Evolutionary conservation across 1,140 invertebrate species (phyloP), one percentile per base, ranked within the genome.

Genomic region (Streblospio benedicti): DNA sequence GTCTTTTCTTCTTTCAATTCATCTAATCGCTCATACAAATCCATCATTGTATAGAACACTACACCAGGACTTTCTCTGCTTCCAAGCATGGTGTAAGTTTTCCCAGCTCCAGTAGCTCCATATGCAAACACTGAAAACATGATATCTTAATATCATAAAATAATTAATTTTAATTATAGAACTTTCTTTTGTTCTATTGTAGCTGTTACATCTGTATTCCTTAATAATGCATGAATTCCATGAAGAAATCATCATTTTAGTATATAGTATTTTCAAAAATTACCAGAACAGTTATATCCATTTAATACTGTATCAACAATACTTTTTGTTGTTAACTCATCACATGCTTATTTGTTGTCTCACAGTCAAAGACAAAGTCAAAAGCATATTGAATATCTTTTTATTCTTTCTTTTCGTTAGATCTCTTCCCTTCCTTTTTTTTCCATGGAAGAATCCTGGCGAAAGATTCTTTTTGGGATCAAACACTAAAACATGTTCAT

Each of bases 71-170:
- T 82, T 1, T 85, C 78, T 6, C 81, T 78, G 59, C 81, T 87
- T 0, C 95, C 95, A 18, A 97, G 83, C 95, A 99, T 98, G 0
- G 94, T 98, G 71, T 88, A 88, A 1, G 95, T 99, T 79, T 98
- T 99, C 0, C 95, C 91, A 50, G 94, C 86, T 66, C 81, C 82
- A 2, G 92, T 94, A 0, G 91, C 88, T 14, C 91, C 93, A 75
- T 97, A 97, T 0, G 93, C 93, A 78, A 97, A 96, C 0, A 97
- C 91, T n/a, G n/a, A n/a, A n/a, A n/a, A n/a, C n/a, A n/a, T n/a
- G n/a, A n/a, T n/a, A n/a, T n/a, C n/a, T n/a, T n/a, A n/a, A n/a
- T n/a, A n/a, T n/a, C n/a, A n/a, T n/a, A n/a, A n/a, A n/a, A n/a
- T n/a, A n/a, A n/a, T n/a, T n/a, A n/a, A n/a, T n/a, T n/a, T n/a